Percentiles rank a stretch among this genome's conserved stretches.
Evolutionary conservation across 2,113 vertebrate species (phyloP).

Genomic region (Cyanoliseus patagonus): DNA sequence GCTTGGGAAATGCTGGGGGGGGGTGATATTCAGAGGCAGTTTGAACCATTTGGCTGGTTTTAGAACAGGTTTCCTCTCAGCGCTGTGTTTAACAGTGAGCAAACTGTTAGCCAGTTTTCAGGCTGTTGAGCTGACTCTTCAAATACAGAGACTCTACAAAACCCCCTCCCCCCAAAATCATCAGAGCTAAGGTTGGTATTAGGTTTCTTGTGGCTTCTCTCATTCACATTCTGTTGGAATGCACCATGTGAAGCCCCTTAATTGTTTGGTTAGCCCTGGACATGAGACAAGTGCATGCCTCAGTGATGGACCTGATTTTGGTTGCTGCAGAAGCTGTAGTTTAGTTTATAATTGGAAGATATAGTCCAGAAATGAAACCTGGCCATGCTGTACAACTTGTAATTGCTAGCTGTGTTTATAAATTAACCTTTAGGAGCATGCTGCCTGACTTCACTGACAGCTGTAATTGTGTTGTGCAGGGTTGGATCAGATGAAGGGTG

Average conservation of each 20-base stretch:
- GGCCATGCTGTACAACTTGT: neutral
- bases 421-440: constrained; percentile 22
- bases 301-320: neutral
- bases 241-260: neutral
- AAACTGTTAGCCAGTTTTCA: constrained; percentile 45
- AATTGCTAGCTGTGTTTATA: constrained; percentile 13
- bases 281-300: neutral
- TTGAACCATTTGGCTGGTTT: constrained; percentile 49
- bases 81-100: constrained; percentile 16
- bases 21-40: constrained; percentile 36
- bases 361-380: neutral
- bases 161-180: neutral
- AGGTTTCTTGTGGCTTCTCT: neutral
- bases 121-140: neutral
- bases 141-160: neutral
- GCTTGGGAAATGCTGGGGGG: constrained; percentile 9
- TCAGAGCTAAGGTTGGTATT: neutral
- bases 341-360: constrained; percentile 1
- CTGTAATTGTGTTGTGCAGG: neutral
- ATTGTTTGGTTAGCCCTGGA: neutral
- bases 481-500: neutral
- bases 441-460: neutral
- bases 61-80: constrained; percentile 50
- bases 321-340: neutral
- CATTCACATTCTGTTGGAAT: neutral